Percentiles rank a stretch among this genome's conserved stretches.
These are phyloP conservation scores for Odontophorus gujanensis DNA, from an alignment of 2,113 vertebrate genomes.

Conservation along the genomic window DNA sequence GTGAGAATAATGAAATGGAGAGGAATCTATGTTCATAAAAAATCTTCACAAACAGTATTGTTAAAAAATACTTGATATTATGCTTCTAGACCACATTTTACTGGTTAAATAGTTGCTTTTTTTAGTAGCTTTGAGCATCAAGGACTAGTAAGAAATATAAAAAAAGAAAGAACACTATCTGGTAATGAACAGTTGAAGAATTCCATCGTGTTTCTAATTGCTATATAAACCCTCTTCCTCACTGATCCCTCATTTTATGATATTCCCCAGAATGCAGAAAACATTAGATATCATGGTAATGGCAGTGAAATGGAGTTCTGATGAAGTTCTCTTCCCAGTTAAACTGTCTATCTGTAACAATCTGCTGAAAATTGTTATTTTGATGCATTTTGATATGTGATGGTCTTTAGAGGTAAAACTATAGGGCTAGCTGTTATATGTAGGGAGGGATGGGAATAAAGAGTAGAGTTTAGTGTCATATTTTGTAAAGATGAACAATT, in stretches of 20 bases:
- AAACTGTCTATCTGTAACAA: slow-evolving; percentile 36
- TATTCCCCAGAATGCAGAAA: slow-evolving; percentile 15
- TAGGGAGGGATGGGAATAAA: slow-evolving; percentile 23
- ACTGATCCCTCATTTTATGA: neutral
- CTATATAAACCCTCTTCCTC: neutral
- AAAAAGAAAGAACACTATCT: neutral
- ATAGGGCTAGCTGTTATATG: neutral
- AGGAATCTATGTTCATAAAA: neutral
- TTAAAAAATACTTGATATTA: neutral
- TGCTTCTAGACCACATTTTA: neutral
- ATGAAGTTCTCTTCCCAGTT: slow-evolving; percentile 37
- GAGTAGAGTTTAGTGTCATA: slow-evolving; percentile 30
- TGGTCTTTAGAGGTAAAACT: slow-evolving; percentile 15
- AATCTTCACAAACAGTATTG: neutral
- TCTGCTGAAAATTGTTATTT: slow-evolving; percentile 62
- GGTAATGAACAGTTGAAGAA: neutral
- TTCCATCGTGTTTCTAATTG: neutral
- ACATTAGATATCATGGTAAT: slow-evolving; percentile 11
- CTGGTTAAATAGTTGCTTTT: neutral
- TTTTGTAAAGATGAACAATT: slow-evolving; percentile 35
- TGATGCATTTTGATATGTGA: slow-evolving; percentile 43
- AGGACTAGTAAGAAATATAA: neutral
- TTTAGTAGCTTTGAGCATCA: neutral
- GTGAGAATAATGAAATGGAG: neutral
- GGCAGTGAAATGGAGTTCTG: slow-evolving; percentile 43